These are phyloP conservation scores for Entomyzon cyanotis DNA, from an alignment of 2,113 vertebrate genomes.

Conservation along the genomic window DNA sequence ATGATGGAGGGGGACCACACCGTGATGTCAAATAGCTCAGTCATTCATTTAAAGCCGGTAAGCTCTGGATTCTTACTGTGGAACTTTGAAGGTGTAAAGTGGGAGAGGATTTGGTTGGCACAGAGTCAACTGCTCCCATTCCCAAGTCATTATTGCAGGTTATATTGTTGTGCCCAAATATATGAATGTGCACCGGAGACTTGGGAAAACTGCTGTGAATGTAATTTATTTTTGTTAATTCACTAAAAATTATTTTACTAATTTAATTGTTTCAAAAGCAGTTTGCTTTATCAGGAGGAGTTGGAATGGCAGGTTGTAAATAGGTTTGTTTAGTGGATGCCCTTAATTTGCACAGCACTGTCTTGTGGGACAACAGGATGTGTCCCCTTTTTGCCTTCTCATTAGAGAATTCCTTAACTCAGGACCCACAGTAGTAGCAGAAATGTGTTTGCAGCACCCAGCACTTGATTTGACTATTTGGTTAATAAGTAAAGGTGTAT, in stretches of 20 bases:
- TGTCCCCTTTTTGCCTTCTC: not conserved
- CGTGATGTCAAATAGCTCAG: slow-evolving; percentile 97
- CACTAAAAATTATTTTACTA: not conserved
- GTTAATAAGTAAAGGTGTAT: not conserved
- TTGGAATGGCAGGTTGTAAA: not conserved
- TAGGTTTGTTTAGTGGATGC: not conserved
- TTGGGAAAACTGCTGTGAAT: not conserved
- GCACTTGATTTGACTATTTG: not conserved
- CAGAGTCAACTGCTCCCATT: not conserved
- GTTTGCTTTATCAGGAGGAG: not conserved
- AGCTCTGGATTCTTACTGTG: slow-evolving; percentile 28
- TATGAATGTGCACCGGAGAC: not conserved
- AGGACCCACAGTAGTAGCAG: not conserved
- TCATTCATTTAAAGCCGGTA: slow-evolving; percentile 95
- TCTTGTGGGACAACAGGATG: not conserved
- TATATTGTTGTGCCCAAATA: not conserved
- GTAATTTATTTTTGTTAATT: not conserved
- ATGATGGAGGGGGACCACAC: slow-evolving; percentile 96
- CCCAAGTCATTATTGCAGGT: not conserved
- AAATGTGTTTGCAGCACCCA: not conserved
- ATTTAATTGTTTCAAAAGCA: not conserved
- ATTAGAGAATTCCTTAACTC: not conserved
- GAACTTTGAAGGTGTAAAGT: not conserved
- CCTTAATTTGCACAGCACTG: not conserved
- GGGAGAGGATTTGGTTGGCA: not conserved